These are phyloP conservation scores for Arion vulgaris DNA, from an alignment of 1,140 invertebrate species.

Conservation along the genomic window DNA sequence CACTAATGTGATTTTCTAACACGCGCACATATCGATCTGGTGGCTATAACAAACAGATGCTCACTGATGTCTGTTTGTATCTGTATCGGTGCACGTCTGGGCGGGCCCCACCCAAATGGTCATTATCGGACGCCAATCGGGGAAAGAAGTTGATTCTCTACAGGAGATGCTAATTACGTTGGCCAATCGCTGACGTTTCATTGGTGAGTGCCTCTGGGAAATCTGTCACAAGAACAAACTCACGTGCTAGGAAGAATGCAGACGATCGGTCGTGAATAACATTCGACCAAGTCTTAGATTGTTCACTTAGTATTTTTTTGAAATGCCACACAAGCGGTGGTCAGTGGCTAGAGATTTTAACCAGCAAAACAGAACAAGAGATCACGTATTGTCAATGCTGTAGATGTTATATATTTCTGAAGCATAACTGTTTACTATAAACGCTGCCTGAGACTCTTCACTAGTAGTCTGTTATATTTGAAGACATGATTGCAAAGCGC, in stretches of 20 bases:
- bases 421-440: too few relatives aligned
- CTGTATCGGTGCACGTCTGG: slow-evolving; percentile 15
- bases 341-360: background rate
- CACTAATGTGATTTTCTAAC: slow-evolving; percentile 45
- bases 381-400: too few relatives aligned
- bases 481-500: too few relatives aligned
- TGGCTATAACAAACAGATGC: slow-evolving; percentile 46
- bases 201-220: slow-evolving; percentile 22
- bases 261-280: background rate
- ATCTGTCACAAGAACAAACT: slow-evolving; percentile 12
- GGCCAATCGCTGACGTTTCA: slow-evolving; percentile 26
- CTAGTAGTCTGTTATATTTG: too few relatives aligned
- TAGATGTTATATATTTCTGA: too few relatives aligned
- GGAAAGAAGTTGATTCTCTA: slow-evolving; percentile 2
- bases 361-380: too few relatives aligned
- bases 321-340: background rate
- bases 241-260: background rate
- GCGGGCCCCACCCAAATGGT: slow-evolving; percentile 15
- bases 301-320: background rate
- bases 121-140: slow-evolving; percentile 25
- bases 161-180: slow-evolving; percentile 24
- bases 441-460: too few relatives aligned
- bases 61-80: slow-evolving; percentile 33
- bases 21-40: slow-evolving; percentile 41
- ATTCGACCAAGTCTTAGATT: background rate